Base-by-base conservation (phyloP, 2,797 vertebrate genomes). In the Xenopus petersii region DNA sequence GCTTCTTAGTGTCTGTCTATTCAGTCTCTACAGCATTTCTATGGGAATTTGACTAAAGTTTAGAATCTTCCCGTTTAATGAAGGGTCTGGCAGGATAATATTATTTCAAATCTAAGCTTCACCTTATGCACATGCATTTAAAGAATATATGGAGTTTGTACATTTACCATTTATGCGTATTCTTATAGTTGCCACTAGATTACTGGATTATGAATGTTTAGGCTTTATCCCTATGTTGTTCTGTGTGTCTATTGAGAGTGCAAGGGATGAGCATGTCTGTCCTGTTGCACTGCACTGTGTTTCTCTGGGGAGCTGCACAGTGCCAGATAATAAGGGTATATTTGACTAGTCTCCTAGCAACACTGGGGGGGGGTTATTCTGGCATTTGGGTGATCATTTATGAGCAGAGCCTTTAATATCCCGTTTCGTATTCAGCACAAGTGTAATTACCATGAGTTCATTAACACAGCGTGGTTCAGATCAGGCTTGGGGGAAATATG, bases 301-400 rank as follows among this genome's bases (percentile, higher is more conserved):
- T 73, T 59, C 71, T 70, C 71, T 24, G 15, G 71, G 68, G 76
- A 79, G 71, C 76, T 70, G 67, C 71, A 66, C 67, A 70, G 61
- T 74, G 55, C 67, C 62, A 79, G 71, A 70, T 79, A 79, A 79
- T 74, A 79, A 74, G 67, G 77, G 77, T 74, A 79, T 79, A 79
- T 79, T 74, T 79, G 77, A 73, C 71, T 79, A 33, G 77, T 79
- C 71, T 79, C 77, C 71, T 74, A 79, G 77, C 77, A 79, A 79
- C 77, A 47, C 77, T 74, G 46, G 47, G 61, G 67, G 67, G 36
- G 75, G 71, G 67, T 70, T 71, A 79, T 79, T 79, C 77, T 67
- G 47, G 46, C 71, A 26, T 79, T 74, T 9, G 71, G 77, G 77
- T 70, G 71, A 79, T 79, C 77, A 46, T 68, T 74, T 79, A 74